These are phyloP conservation scores for Gymnorhina tibicen DNA, from an alignment of 2,113 vertebrate genomes.

Conservation along the genomic window DNA sequence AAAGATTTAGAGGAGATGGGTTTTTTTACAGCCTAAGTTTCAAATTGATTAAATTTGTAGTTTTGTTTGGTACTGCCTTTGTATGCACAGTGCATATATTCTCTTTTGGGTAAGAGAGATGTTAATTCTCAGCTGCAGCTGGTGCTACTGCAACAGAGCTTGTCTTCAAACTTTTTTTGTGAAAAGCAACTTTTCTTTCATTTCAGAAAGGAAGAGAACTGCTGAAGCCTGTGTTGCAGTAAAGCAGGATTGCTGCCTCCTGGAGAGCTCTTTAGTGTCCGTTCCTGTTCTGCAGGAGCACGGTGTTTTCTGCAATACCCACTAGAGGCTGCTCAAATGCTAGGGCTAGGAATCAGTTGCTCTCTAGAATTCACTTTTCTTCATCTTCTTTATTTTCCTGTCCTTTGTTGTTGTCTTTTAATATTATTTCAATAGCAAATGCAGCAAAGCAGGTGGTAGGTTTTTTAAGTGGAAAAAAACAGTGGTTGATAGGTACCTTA, in stretches of 20 bases:
- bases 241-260: not conserved
- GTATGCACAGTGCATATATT: not conserved
- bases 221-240: not conserved
- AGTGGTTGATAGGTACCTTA: not conserved
- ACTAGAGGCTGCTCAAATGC: constrained; percentile 71
- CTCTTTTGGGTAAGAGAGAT: not conserved
- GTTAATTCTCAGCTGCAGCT: not conserved
- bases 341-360: not conserved
- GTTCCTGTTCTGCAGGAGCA: not conserved
- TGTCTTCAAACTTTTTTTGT: not conserved
- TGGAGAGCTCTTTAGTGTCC: not conserved
- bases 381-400: not conserved
- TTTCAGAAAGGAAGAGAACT: not conserved
- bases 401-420: constrained; percentile 4
- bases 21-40: not conserved
- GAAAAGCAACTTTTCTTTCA: not conserved
- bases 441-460: not conserved
- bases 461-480: not conserved
- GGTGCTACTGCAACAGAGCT: not conserved
- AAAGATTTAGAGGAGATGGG: not conserved
- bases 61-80: not conserved
- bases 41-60: not conserved
- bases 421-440: not conserved
- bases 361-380: not conserved
- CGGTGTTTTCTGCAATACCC: constrained; percentile 34